Evolutionary conservation across 2,113 vertebrate genomes (phyloP), one percentile per base, ranked within the genome.

Genomic region (Cyanistes caeruleus): DNA sequence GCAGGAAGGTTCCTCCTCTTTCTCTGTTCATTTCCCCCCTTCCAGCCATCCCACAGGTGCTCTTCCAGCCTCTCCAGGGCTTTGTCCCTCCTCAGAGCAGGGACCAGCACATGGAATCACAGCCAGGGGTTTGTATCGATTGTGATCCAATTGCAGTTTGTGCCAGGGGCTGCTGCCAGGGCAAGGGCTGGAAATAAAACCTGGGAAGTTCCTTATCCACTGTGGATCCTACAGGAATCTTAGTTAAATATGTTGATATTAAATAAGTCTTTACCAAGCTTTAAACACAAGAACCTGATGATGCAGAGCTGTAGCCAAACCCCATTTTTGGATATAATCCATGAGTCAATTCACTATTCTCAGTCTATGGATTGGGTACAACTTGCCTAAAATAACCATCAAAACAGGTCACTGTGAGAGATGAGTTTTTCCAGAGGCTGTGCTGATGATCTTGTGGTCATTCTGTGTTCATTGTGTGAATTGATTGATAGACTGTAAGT

Each of bases 321-420:
- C 30, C 18, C 35, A 17, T 17, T 52, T 68, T 67, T 89, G 20
- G 60, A 68, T 91, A 70, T 84, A 90, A 96, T 55, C 81, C 70
- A 68, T 7, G 43, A 88, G 46, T 95, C 73, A 43, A 72, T 95
- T 94, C 94, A n/a, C 78, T 96, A 53, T 89, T 95, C 91, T 97
- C 95, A 97, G 74, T 19, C 63, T 93, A 79, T 65, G 94, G 97
- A 97, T 93, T 93, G 65, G 90, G 73, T 88, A 58, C 4, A 27
- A 92, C 86, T 93, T 94, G 89, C 95, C 95, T 96, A 84, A 96
- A 93, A 90, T 90, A 83, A 79, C 79, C 94, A 24, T 63, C 80
- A 72, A 67, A 96, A 89, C 89, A 94, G 97, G 97, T 97, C 95
- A 92, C 51, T 23, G 18, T 33, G 27, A 30, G 59, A 75, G 91